These are phyloP conservation scores for Neocloeon triangulifer DNA, from an alignment of 1,140 invertebrate genomes.

Conservation along the genomic window DNA sequence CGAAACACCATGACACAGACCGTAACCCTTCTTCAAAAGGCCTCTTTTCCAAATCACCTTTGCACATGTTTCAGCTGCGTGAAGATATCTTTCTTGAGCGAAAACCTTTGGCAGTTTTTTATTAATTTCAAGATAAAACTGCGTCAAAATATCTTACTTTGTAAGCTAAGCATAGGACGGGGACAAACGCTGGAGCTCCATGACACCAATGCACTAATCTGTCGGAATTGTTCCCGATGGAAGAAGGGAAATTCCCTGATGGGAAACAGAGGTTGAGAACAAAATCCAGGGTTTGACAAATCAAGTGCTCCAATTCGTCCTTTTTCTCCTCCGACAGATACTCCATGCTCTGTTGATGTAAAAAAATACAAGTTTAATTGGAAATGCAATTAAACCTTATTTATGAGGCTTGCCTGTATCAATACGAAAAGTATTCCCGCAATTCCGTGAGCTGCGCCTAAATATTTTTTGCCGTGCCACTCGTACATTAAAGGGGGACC, in stretches of 20 bases:
- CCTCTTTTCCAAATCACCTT: conserved; percentile 69
- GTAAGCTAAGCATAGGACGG: conserved; percentile 49
- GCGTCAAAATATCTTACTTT: conserved; percentile 31
- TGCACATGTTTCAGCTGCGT: conserved; percentile 42
- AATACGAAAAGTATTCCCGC: conserved; percentile 65
- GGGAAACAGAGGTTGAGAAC: conserved; percentile 30
- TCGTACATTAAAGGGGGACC: conserved; percentile 49
- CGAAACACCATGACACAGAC: conserved; percentile 76
- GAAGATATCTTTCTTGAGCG: conserved; percentile 45
- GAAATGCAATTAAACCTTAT: too few relatives aligned
- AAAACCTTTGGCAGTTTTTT: conserved; percentile 14
- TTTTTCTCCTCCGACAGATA: conserved; percentile 30
- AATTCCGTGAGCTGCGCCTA: conserved; percentile 73
- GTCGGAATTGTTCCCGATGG: conserved; percentile 41
- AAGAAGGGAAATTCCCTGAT: conserved; percentile 76
- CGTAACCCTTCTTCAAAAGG: conserved; percentile 70
- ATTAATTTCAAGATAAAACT: neutral
- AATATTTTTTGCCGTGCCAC: conserved; percentile 73
- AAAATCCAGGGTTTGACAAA: conserved; percentile 40
- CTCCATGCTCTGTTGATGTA: conserved; percentile 25
- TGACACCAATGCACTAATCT: conserved; percentile 89
- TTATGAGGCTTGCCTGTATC: conserved; percentile 36
- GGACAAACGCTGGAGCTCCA: conserved; percentile 70
- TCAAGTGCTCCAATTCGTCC: conserved; percentile 15
- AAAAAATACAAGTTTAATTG: too few relatives aligned